phyloP scores from a whole-genome alignment of 2,888 invertebrate species.

The Matsumyia berberina region DNA sequence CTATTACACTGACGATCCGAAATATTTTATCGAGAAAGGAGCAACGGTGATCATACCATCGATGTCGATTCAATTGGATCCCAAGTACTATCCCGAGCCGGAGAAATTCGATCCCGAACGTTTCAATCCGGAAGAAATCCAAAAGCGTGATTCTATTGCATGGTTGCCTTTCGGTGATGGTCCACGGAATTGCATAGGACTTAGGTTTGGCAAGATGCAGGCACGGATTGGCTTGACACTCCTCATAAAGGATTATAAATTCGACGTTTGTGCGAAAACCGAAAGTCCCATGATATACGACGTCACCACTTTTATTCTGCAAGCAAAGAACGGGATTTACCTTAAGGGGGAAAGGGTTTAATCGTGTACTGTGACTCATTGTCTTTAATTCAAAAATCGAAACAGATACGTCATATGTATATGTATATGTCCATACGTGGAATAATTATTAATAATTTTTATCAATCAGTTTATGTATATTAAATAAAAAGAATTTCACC shows the following conservation, averaged over 20 bases:
- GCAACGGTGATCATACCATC: constrained; percentile 78
- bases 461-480: too few species aligned
- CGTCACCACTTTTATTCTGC: constrained; percentile 68
- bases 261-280: constrained; percentile 77
- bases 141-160: constrained; percentile 83
- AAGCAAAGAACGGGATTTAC: constrained; percentile 77
- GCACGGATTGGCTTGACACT: constrained; percentile 58
- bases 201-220: constrained; percentile 76
- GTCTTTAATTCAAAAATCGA: too few species aligned
- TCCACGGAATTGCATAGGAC: constrained; percentile 70
- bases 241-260: constrained; percentile 75
- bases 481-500: too few species aligned
- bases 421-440: too few species aligned
- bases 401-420: too few species aligned
- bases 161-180: constrained; percentile 34
- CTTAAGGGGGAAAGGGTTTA: background rate
- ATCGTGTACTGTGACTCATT: too few species aligned
- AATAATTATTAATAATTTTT: too few species aligned
- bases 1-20: constrained; percentile 84
- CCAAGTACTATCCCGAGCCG: constrained; percentile 81
- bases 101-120: constrained; percentile 87
- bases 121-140: constrained; percentile 85
- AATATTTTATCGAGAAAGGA: constrained; percentile 84
- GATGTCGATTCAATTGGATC: constrained; percentile 73
- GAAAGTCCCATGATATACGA: constrained; percentile 75